Evolutionary conservation across 2,797 vertebrate genomes (phyloP), one percentile per base, ranked within the genome.

Genomic region (Gambusia yucatana): DNA sequence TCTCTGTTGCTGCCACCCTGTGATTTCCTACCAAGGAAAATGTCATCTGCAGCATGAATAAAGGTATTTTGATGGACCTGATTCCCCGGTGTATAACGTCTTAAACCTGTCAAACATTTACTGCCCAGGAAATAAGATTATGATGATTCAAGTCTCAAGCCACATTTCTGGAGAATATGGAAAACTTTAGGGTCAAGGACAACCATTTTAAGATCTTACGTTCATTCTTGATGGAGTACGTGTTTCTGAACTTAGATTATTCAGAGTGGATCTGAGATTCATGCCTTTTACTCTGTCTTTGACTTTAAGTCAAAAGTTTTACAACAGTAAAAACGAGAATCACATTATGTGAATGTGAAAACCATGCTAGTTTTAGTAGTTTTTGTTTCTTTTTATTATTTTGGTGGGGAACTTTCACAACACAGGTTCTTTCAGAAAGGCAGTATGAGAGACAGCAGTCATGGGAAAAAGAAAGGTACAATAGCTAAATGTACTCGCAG

Each of bases 21-120:
- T 61, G 75, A 92, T 76, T 77, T 87, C 70, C 70, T 87, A 85
- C 87, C 84, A 75, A 78, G 0, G 33, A 72, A 90, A 92, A 90
- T 83, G 86, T 90, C 85, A 89, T 78, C 71, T 39, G 82, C 28
- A 28, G 44, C 69, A 81, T 84, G 61, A 89, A 86, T 71, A 25
- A 83, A n/a, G 36, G 70, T 61, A 63, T 71, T 78, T 52, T 17
- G 28, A 74, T 78, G 67, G 77, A 84, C 73, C 81, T 22, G 73
- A 84, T 72, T 72, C 9, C 55, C n/a, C 10, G 4, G 3, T 22
- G 47, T 48, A 17, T 28, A 36, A 17, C 59, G 52, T 67, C 8
- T 75, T 7, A 79, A 83, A 75, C 77, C 11, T 65, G 55, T 74
- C 39, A 48, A 11, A 59, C 16, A 41, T 25, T 41, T 63, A 47